phyloP scores from a whole-genome alignment of 2,113 vertebrate species.

The Charadrius vociferus region DNA sequence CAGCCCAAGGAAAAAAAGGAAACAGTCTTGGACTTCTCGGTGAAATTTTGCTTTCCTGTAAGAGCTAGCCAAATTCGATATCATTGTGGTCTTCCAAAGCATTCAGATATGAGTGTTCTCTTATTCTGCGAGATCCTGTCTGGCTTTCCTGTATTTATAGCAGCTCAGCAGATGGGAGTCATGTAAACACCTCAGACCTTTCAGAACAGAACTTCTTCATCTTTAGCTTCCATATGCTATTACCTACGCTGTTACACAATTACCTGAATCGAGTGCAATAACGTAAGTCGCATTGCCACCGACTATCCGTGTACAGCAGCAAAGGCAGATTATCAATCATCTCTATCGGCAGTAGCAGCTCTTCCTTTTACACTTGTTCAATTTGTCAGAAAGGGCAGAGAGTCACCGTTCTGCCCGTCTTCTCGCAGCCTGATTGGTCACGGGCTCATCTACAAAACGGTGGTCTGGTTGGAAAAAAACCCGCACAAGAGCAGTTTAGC shows the following conservation, averaged over 20 bases:
- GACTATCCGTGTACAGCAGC: fast-evolving
- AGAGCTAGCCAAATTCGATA: background rate
- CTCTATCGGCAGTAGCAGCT: background rate
- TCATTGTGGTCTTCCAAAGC: background rate
- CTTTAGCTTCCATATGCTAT: background rate
- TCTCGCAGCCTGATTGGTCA: background rate
- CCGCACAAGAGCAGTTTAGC: background rate
- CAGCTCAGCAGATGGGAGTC: background rate
- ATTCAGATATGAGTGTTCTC: background rate
- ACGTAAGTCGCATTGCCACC: background rate
- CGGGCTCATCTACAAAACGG: background rate
- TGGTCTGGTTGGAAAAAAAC: background rate
- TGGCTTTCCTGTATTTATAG: background rate
- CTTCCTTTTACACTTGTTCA: background rate
- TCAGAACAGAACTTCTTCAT: background rate
- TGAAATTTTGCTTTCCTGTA: background rate
- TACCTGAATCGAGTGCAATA: background rate
- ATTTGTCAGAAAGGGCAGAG: background rate
- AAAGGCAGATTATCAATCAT: background rate
- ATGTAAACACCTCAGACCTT: background rate
- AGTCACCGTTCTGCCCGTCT: background rate
- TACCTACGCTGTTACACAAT: background rate
- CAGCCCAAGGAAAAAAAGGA: background rate
- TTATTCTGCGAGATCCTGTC: background rate
- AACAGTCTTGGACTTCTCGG: too few relatives aligned